Evolutionary conservation across 2,797 vertebrate species (phyloP), one percentile per base, ranked within the genome.

Genomic region (Dendrocincla tyrannina): DNA sequence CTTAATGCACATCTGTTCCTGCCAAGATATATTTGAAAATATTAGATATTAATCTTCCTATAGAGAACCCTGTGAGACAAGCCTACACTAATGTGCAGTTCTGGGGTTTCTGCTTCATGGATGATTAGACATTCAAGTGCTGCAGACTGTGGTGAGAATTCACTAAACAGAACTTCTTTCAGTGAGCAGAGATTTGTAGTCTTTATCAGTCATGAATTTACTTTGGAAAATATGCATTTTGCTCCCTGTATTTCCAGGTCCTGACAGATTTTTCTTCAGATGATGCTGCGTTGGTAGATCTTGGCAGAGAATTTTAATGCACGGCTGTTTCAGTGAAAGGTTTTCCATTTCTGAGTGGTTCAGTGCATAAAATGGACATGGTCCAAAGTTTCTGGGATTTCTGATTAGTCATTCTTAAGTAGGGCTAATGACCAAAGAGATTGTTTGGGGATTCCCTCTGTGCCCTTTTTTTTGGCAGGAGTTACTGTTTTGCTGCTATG

Each of bases 121-220:
- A 63, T 68, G 60, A 46, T 20, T 28, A 60, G 46, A 85, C 13
- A 74, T 67, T 58, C 63, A 59, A 84, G n/a, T 72, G 64, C 32
- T 74, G 49, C 63, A 87, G 76, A 35, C 68, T 83, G 37, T 50
- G 58, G 62, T 83, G 73, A 72, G 76, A 96, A 66, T 86, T 86
- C 60, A 89, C n/a, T 63, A 50, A 85, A 82, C 20, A 91, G 18
- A 95, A 72, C 22, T 83, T 80, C 59, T 80, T 94, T 88, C 83
- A 93, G 23, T 72, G 42, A 85, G 28, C 7, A 17, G 5, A 50
- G 60, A 82, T 90, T 80, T 91, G 42, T 80, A 77, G 53, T 35
- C 32, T 81, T 86, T 82, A 77, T 75, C 33, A 78, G 53, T 13
- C 66, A 46, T 66, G 5, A 84, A 75, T 89, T 88, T 86, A 73